Conservation (phyloP, 2,113 vertebrate species). For the Hemicordylus capensis region DNA sequence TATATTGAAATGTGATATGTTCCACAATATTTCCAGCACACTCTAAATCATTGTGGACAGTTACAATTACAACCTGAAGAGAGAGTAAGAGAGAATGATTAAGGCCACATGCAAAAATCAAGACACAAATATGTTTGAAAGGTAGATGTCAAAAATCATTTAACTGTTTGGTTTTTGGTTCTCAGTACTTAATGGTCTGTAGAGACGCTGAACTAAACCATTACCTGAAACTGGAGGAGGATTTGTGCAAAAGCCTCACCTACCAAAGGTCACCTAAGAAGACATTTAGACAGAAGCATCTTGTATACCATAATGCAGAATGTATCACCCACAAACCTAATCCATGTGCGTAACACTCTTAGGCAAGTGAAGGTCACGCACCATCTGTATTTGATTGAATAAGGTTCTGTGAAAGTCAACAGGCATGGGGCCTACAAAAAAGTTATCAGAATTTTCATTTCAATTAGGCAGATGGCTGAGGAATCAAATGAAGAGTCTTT, state of each 20-base stretch:
- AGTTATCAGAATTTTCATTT: slow-evolving; percentile 80
- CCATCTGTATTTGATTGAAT: slow-evolving; percentile 68
- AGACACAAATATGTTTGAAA: slow-evolving; percentile 37
- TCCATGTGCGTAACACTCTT: slow-evolving; percentile 55
- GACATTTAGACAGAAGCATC: slow-evolving; percentile 51
- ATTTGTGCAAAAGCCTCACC: slow-evolving; percentile 43
- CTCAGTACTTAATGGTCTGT: slow-evolving; percentile 5
- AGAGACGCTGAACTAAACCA: slow-evolving; percentile 29
- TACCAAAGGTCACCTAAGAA: slow-evolving; percentile 48
- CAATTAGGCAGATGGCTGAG: slow-evolving; percentile 85
- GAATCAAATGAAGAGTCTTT: slow-evolving; percentile 83
- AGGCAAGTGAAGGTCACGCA: slow-evolving; percentile 53
- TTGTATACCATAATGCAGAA: slow-evolving; percentile 52
- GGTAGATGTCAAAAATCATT: slow-evolving; percentile 27
- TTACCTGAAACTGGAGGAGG: slow-evolving; percentile 30
- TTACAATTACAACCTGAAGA: slow-evolving; percentile 23
- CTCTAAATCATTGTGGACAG: slow-evolving; percentile 34
- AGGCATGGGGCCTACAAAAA: slow-evolving; percentile 54
- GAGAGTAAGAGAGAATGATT: slow-evolving; percentile 9
- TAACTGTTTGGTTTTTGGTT: slow-evolving; percentile 32
- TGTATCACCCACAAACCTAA: slow-evolving; percentile 43
- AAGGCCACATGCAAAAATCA: slow-evolving; percentile 33
- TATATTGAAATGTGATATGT: not conserved
- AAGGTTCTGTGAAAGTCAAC: slow-evolving; percentile 72
- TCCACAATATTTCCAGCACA: slow-evolving; percentile 2